A percentile compares a stretch with the other conserved stretches of the same genome.
Evolutionary conservation across 2,113 vertebrate genomes (phyloP).

Genomic region (Cyanoderma ruficeps): DNA sequence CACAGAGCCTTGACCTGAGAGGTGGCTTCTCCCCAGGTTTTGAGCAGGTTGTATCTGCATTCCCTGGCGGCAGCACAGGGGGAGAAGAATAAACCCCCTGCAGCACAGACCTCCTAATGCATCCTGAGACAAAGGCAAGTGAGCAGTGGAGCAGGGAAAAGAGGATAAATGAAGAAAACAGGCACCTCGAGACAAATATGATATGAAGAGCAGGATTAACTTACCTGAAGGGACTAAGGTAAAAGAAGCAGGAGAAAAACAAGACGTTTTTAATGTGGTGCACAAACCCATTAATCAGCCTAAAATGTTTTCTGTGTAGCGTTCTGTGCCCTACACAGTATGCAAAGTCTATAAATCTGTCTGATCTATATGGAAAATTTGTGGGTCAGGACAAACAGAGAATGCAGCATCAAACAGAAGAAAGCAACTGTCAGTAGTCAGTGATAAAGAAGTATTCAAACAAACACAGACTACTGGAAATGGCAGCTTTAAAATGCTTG

Average conservation of each 20-base stretch:
- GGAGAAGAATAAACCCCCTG: background rate
- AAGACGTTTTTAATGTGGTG: slow-evolving; percentile 20
- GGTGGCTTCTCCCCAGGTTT: background rate
- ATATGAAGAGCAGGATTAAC: slow-evolving; percentile 29
- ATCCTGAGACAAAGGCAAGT: background rate
- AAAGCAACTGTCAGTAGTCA: background rate
- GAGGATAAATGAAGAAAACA: slow-evolving; percentile 29
- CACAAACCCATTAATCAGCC: slow-evolving; percentile 42
- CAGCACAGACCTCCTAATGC: background rate
- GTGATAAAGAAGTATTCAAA: slow-evolving; percentile 6
- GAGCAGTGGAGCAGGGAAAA: background rate
- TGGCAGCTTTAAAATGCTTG: background rate
- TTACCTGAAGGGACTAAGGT: slow-evolving; percentile 6
- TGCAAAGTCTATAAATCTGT: background rate
- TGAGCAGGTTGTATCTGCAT: background rate
- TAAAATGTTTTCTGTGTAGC: background rate
- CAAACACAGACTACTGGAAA: background rate
- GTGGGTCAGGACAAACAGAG: background rate
- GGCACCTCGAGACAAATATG: background rate
- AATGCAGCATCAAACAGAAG: background rate
- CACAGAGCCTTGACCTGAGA: background rate
- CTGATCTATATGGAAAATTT: background rate
- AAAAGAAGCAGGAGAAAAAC: background rate
- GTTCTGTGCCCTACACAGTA: background rate
- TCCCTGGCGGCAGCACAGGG: background rate